Conservation (phyloP, 2,113 vertebrate genomes). For the Albula glossodonta region DNA sequence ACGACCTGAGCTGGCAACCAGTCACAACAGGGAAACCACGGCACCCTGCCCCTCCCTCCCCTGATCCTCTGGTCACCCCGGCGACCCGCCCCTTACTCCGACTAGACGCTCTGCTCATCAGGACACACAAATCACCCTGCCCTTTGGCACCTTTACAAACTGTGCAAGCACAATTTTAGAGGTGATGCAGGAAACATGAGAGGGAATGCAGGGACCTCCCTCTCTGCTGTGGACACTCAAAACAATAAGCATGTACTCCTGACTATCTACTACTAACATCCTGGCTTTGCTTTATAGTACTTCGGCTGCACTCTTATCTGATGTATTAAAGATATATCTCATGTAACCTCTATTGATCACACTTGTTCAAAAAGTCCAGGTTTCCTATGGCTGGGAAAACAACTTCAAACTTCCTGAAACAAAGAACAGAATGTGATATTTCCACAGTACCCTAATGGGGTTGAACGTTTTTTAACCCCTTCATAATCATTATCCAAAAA, state of each 20-base stretch:
- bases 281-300: background rate
- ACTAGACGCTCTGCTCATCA: background rate
- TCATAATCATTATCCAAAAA: background rate
- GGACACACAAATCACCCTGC: background rate
- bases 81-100: background rate
- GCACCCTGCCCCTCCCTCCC: background rate
- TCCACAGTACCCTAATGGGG: background rate
- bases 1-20: slow-evolving; percentile 57
- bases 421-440: background rate
- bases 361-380: background rate
- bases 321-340: background rate
- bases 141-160: background rate
- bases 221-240: background rate
- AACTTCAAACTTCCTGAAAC: background rate
- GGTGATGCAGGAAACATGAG: background rate
- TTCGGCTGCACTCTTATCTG: background rate
- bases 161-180: background rate
- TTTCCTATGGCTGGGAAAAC: background rate
- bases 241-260: background rate
- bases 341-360: background rate
- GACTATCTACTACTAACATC: background rate
- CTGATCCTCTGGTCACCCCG: background rate
- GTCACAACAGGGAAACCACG: slow-evolving; percentile 43
- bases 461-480: background rate
- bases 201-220: background rate